Conservation (phyloP, 1,140 invertebrate species). For the Drosophila tropicalis region DNA sequence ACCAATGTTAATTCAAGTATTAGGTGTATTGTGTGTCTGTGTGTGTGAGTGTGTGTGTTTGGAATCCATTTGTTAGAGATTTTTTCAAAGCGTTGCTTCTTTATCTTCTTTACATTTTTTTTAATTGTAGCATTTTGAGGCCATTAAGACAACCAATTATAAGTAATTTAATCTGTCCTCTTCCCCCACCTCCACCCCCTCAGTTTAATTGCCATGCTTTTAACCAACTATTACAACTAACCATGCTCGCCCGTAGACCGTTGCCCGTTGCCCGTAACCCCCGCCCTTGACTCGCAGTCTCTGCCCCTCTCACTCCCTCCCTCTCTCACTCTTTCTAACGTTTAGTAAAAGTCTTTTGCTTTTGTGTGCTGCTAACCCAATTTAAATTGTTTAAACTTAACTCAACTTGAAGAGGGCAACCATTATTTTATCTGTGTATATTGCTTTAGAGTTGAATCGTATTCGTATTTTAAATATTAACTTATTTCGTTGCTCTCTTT, state of each 20-base stretch:
- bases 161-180: constrained; percentile 48
- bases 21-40: background rate
- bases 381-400: constrained; percentile 32
- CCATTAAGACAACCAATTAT: constrained; percentile 46
- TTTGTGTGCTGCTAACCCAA: constrained; percentile 55
- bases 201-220: constrained; percentile 28
- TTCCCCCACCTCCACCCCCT: background rate
- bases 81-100: constrained; percentile 17
- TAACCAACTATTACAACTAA: constrained; percentile 14
- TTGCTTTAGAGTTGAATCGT: constrained; percentile 10
- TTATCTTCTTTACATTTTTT: constrained; percentile 32
- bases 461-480: background rate
- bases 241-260: background rate
- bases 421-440: constrained; percentile 35
- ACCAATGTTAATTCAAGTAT: background rate
- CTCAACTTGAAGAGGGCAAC: constrained; percentile 23
- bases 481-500: background rate
- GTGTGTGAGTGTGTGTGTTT: background rate
- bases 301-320: constrained; percentile 27
- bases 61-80: constrained; percentile 5
- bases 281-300: background rate
- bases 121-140: constrained; percentile 39
- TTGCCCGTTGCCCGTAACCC: background rate
- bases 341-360: constrained; percentile 16
- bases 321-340: constrained; percentile 43